These are phyloP conservation scores for Seriola quinqueradiata DNA, from an alignment of 2,113 vertebrate genomes.

Conservation along the genomic window DNA sequence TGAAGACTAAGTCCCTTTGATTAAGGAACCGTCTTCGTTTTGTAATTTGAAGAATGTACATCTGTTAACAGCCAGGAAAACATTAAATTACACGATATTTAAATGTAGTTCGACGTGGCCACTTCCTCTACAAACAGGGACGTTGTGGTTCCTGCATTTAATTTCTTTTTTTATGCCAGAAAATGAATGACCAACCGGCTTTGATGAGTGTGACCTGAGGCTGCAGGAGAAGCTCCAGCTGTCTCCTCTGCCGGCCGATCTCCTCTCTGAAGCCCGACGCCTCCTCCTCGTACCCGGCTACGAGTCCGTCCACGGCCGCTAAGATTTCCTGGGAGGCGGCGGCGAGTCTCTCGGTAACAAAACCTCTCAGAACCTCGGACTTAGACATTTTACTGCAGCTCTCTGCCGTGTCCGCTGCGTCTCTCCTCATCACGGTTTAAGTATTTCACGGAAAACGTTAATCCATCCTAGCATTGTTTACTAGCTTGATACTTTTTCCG, in stretches of 20 bases:
- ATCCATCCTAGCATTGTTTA: too few species aligned
- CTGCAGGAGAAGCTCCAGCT: conserved; percentile 52
- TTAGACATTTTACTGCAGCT: too few species aligned
- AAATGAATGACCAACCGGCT: neutral
- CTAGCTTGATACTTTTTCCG: too few species aligned
- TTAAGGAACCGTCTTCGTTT: too few species aligned
- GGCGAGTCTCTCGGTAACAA: conserved; percentile 53
- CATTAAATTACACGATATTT: rapidly evolving
- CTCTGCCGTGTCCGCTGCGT: too few species aligned
- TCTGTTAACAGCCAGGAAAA: rapidly evolving
- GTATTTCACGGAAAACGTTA: too few species aligned
- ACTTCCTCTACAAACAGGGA: neutral
- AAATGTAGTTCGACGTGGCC: neutral
- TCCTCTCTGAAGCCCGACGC: conserved; percentile 42
- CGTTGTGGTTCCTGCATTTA: neutral
- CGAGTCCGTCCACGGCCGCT: conserved; percentile 40
- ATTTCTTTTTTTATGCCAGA: neutral
- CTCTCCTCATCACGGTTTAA: too few species aligned
- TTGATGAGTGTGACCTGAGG: neutral
- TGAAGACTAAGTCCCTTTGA: too few species aligned
- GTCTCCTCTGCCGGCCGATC: conserved; percentile 45
- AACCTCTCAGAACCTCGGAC: neutral
- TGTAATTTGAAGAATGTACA: rapidly evolving
- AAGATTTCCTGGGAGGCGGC: conserved; percentile 62
- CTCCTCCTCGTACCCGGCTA: conserved; percentile 66